Conservation (phyloP, 2,113 vertebrate species). For the Scortum barcoo region DNA sequence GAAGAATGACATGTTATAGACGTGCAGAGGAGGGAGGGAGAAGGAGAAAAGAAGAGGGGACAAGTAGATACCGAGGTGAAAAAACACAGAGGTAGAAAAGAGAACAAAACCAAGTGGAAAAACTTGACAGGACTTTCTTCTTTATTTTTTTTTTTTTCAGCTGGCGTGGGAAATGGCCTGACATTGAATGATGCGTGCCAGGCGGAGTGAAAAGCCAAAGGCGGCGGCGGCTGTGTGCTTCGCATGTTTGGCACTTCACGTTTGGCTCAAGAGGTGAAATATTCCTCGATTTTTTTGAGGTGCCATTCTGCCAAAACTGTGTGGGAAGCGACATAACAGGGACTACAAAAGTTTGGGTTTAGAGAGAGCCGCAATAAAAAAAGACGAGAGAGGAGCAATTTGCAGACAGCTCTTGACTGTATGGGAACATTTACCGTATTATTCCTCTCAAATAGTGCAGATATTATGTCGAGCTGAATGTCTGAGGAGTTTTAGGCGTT, state of each 20-base stretch:
- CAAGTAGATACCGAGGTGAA: conserved; percentile 72
- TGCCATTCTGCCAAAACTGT: conserved; percentile 43
- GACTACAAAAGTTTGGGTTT: conserved; percentile 36
- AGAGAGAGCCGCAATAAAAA: conserved; percentile 32
- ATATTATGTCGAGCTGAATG: conserved; percentile 42
- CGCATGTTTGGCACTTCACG: conserved; percentile 54
- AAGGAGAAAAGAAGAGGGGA: conserved; percentile 63
- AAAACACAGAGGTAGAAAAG: conserved; percentile 67
- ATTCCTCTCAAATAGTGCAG: conserved; percentile 32
- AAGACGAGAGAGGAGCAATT: conserved; percentile 32
- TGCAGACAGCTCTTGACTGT: conserved; percentile 52
- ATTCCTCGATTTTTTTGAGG: conserved; percentile 49
- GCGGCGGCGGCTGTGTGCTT: conserved; percentile 32
- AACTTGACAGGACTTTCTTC: conserved; percentile 75
- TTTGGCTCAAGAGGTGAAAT: conserved; percentile 68
- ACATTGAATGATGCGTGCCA: conserved; percentile 64
- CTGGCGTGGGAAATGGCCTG: conserved; percentile 71
- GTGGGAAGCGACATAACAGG: conserved; percentile 53
- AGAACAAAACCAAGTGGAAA: conserved; percentile 71
- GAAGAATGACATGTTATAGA: conserved; percentile 72
- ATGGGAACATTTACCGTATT: conserved; percentile 50
- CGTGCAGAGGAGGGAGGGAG: conserved; percentile 41
- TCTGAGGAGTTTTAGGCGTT: conserved; percentile 48
- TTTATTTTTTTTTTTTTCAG: conserved; percentile 33
- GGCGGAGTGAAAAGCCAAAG: conserved; percentile 52